A percentile compares a stretch with the other conserved stretches of the same genome.
phyloP scores from a whole-genome alignment of 2,888 invertebrate species.

The Drosophila colorata region DNA sequence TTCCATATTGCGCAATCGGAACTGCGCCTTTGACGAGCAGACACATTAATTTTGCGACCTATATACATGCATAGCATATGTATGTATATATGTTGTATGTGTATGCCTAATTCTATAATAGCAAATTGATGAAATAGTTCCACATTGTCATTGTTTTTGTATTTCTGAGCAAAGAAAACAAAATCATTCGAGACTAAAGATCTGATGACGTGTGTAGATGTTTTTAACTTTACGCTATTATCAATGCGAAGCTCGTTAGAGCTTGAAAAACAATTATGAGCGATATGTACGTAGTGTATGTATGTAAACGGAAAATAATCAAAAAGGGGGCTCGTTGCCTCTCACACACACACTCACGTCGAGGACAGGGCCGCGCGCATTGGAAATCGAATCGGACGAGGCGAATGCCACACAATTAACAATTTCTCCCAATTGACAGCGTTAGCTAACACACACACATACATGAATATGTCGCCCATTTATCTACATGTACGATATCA shows the following conservation, averaged over 20 bases:
- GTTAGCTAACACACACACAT: slow-evolving; percentile 14
- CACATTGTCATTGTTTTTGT: slow-evolving; percentile 5
- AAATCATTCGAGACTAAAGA: slow-evolving; percentile 18
- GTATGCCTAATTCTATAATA: slow-evolving; percentile 11
- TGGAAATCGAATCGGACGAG: slow-evolving; percentile 28
- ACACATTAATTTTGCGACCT: not conserved
- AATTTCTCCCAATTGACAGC: slow-evolving; percentile 64
- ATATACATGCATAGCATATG: not conserved
- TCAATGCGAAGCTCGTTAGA: slow-evolving; percentile 69
- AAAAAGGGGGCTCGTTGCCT: slow-evolving; percentile 59
- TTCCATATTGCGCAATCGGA: slow-evolving; percentile 26
- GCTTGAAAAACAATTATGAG: slow-evolving; percentile 69
- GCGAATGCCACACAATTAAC: slow-evolving; percentile 55
- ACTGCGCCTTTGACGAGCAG: slow-evolving; percentile 19
- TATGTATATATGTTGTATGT: not conserved
- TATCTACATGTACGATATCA: slow-evolving; percentile 34
- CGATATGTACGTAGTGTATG: slow-evolving; percentile 29
- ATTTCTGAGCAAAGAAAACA: slow-evolving; percentile 20
- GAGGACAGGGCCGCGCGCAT: slow-evolving; percentile 56
- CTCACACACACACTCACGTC: slow-evolving; percentile 28
- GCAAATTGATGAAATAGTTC: slow-evolving; percentile 23
- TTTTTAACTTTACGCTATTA: slow-evolving; percentile 56
- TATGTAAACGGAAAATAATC: slow-evolving; percentile 25
- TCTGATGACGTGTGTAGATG: slow-evolving; percentile 66
- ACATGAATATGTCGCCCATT: slow-evolving; percentile 11